phyloP scores from a whole-genome alignment of 2,113 vertebrate species.

The Cynoglossus semilaevis region DNA sequence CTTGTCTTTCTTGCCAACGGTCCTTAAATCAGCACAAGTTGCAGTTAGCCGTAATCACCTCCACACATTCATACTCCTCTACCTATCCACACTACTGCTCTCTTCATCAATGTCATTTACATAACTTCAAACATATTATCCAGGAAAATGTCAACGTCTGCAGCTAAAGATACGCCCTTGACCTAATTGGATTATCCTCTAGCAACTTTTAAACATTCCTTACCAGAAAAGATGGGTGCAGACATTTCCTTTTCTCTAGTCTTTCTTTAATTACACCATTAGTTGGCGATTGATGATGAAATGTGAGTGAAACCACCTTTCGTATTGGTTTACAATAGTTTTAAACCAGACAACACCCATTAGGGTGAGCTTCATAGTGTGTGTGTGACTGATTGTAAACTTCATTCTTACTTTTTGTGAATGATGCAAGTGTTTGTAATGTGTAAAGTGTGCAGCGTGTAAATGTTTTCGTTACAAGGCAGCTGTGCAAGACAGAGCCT shows the following conservation, averaged over 20 bases:
- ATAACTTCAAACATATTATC: constrained; percentile 19
- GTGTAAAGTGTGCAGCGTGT: constrained; percentile 48
- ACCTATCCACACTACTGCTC: constrained; percentile 14
- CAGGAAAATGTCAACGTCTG: constrained; percentile 9
- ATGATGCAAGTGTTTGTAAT: constrained; percentile 81
- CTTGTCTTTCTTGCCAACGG: constrained; percentile 31
- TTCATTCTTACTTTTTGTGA: constrained; percentile 65
- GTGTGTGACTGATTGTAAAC: constrained; percentile 75
- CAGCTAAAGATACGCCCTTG: constrained; percentile 1
- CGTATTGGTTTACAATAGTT: constrained; percentile 66
- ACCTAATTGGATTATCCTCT: constrained; percentile 31
- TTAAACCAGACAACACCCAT: constrained; percentile 66
- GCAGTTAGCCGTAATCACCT: constrained; percentile 29
- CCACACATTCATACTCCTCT: not conserved
- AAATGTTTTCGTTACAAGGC: constrained; percentile 47
- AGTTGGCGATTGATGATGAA: constrained; percentile 68
- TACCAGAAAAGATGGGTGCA: constrained; percentile 25
- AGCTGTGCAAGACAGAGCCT: constrained; percentile 54
- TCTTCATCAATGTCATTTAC: constrained; percentile 23
- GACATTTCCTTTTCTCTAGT: constrained; percentile 25
- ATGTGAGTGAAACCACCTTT: constrained; percentile 66
- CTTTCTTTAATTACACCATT: constrained; percentile 65
- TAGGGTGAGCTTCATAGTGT: constrained; percentile 65
- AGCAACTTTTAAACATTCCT: constrained; percentile 25
- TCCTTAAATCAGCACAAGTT: constrained; percentile 30